Percentiles rank a stretch among this genome's conserved stretches.
Evolutionary conservation across 2,888 invertebrate species (phyloP).

Genomic region (Epinotia brunnichana): DNA sequence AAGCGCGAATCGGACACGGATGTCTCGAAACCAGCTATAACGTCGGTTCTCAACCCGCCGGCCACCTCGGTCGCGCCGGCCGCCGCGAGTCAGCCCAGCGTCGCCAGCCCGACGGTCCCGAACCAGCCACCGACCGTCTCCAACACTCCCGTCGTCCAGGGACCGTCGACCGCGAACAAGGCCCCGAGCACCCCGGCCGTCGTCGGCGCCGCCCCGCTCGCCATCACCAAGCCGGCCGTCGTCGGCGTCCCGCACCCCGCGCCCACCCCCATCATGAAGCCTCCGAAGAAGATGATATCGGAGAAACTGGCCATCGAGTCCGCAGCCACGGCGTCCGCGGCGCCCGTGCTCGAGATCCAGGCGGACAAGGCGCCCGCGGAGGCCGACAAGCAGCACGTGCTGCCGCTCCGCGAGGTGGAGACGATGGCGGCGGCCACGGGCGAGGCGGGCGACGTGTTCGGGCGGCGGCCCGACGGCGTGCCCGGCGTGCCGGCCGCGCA

Average conservation of each 20-base stretch:
- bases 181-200: conserved; percentile 43
- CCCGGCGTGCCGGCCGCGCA: conserved; percentile 57
- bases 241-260: conserved; percentile 45
- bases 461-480: conserved; percentile 45
- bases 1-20: conserved; percentile 48
- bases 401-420: conserved; percentile 45
- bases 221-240: not conserved
- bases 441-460: conserved; percentile 47
- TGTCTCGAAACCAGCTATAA: conserved; percentile 40
- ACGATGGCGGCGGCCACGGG: conserved; percentile 49
- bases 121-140: conserved; percentile 44
- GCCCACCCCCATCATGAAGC: conserved; percentile 71
- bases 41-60: conserved; percentile 37
- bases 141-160: conserved; percentile 4
- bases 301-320: conserved; percentile 73
- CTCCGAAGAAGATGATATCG: conserved; percentile 77
- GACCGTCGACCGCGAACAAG: not conserved
- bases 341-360: conserved; percentile 41
- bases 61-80: conserved; percentile 22
- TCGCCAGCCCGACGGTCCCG: conserved; percentile 45
- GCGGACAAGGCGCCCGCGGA: conserved; percentile 48
- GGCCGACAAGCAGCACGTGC: conserved; percentile 47
- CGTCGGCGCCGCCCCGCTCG: conserved; percentile 39
- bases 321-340: conserved; percentile 55
- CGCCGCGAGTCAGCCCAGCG: conserved; percentile 45